Evolutionary conservation across 2,888 invertebrate genomes (phyloP).

Genomic region (Philereme transversata): DNA sequence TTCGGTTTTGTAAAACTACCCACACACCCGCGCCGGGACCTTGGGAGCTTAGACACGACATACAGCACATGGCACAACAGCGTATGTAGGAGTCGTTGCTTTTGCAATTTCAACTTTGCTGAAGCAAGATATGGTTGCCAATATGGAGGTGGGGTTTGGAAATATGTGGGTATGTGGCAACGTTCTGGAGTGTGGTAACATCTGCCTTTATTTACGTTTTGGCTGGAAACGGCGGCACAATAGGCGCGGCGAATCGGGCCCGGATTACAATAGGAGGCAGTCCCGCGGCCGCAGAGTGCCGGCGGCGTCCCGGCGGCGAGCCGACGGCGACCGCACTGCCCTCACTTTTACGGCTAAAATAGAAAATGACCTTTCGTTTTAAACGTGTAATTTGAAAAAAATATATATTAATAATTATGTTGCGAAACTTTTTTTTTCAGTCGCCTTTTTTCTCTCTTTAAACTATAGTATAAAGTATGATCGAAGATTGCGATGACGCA

Average conservation of each 20-base stretch:
- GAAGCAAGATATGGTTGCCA: constrained; percentile 37
- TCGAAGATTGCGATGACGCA: too few relatives aligned
- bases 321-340: constrained; percentile 39
- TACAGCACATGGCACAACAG: constrained; percentile 31
- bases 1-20: constrained; percentile 80
- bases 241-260: constrained; percentile 73
- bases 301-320: constrained; percentile 31
- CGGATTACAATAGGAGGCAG: constrained; percentile 62
- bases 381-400: too few relatives aligned
- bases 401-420: too few relatives aligned
- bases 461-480: too few relatives aligned
- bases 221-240: constrained; percentile 77
- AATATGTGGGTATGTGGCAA: constrained; percentile 45
- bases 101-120: constrained; percentile 36
- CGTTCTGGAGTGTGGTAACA: constrained; percentile 78
- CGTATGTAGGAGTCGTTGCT: constrained; percentile 17
- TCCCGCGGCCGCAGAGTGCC: constrained; percentile 45
- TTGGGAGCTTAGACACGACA: constrained; percentile 52
- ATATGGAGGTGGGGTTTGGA: constrained; percentile 32
- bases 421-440: neutral
- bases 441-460: too few relatives aligned
- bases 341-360: constrained; percentile 53
- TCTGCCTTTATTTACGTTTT: constrained; percentile 83
- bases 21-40: constrained; percentile 64
- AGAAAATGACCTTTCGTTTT: constrained; percentile 61